Evolutionary conservation across 2,888 invertebrate genomes (phyloP).

Genomic region (Syritta pipiens): DNA sequence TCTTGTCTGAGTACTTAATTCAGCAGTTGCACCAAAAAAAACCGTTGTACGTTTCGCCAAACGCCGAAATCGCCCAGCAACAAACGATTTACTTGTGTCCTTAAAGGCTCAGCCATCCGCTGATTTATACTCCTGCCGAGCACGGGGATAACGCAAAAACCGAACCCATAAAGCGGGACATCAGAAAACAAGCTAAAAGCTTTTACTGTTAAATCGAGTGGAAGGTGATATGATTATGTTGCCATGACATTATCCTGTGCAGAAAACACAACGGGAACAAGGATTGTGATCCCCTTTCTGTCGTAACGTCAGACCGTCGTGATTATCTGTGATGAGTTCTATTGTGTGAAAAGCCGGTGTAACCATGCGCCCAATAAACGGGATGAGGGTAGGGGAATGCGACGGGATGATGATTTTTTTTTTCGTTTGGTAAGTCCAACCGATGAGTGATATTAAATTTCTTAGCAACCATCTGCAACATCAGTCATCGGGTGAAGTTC

Average conservation of each 20-base stretch:
- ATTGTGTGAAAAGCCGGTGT: slow-evolving; percentile 45
- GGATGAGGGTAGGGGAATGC: neutral
- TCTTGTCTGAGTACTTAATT: no score
- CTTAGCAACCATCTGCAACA: no score
- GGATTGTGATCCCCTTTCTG: slow-evolving; percentile 22
- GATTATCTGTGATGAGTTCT: slow-evolving; percentile 62
- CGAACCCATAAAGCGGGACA: slow-evolving; percentile 21
- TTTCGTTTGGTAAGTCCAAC: no score
- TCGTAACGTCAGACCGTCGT: neutral
- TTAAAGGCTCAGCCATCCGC: slow-evolving; percentile 21
- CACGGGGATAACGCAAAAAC: neutral
- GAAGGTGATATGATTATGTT: slow-evolving; percentile 79
- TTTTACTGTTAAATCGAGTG: slow-evolving; percentile 77
- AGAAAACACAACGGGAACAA: slow-evolving; percentile 45
- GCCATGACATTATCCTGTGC: slow-evolving; percentile 68
- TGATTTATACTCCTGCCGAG: slow-evolving; percentile 19
- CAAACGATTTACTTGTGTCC: slow-evolving; percentile 24
- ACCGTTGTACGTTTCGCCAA: no score
- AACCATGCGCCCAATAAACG: slow-evolving; percentile 26
- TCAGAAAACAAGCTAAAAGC: slow-evolving; percentile 61
- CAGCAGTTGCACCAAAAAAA: no score
- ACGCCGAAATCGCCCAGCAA: slow-evolving; percentile 28
- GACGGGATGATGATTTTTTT: no score
- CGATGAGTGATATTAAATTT: no score
- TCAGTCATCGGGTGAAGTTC: no score